phyloP scores from a whole-genome alignment of 92 coral and sea anemone species.

The Anthopleura xanthogrammica region DNA sequence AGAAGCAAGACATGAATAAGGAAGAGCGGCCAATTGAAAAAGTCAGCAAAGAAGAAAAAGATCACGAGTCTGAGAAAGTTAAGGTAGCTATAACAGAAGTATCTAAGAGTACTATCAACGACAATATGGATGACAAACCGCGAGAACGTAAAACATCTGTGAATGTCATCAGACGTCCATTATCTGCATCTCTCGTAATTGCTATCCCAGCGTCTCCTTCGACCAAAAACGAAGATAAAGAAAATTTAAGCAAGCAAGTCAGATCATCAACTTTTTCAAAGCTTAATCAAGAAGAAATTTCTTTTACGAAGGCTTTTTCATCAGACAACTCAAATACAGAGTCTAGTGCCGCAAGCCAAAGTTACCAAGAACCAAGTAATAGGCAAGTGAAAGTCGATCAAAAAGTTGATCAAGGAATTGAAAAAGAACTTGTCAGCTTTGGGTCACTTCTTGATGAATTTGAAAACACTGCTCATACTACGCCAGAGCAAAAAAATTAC shows the following conservation, averaged over 20 bases:
- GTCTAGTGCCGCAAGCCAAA: background rate
- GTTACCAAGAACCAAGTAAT: background rate
- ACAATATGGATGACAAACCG: background rate
- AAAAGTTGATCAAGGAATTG: conserved; percentile 15
- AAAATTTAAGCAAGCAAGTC: background rate
- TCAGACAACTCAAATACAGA: background rate
- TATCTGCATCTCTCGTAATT: conserved; percentile 21
- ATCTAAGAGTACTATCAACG: background rate
- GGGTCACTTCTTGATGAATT: conserved; percentile 31
- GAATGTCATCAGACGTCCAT: conserved; percentile 42
- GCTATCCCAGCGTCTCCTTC: conserved; percentile 5
- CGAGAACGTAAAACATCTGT: conserved; percentile 38
- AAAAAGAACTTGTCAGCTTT: conserved; percentile 28
- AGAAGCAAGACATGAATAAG: background rate
- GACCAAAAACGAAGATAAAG: background rate
- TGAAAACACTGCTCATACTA: background rate
- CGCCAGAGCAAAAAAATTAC: background rate
- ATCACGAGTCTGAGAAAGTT: background rate
- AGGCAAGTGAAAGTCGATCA: background rate
- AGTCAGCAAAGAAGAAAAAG: background rate
- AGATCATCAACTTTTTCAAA: background rate
- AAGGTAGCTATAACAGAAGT: background rate
- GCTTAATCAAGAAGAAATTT: background rate
- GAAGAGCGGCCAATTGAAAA: background rate
- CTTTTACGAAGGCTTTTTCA: background rate